Evolutionary conservation across 1,140 invertebrate species (phyloP), one percentile per base, ranked within the genome.

Genomic region (Drosophila obscura): DNA sequence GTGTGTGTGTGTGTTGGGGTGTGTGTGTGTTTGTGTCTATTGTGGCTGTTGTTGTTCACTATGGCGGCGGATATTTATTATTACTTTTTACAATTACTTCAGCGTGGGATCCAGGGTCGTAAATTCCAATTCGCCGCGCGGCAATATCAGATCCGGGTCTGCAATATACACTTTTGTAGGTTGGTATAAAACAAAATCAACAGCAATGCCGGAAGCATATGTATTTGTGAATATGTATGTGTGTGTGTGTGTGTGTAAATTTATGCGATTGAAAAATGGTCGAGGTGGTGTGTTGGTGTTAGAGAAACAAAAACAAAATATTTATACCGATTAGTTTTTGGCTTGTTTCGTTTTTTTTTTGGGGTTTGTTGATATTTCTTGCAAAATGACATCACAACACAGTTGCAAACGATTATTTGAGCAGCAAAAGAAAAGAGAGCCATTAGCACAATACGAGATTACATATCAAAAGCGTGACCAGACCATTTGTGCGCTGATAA

Each of bases 61-160:
- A 71, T 66, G 63, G 77, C 73, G 74, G 77, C 73, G 74, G 77
- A 71, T 85, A 75, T 76, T 77, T 76, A 76, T 88, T 80, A 80
- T 85, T 82, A 82, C 72, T 77, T 90, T 90, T 82, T 91, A 85
- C 82, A 88, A 81, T 91, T 91, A 91, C 78, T 91, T 91, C 60
- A 91, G 87, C 80, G 90, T 85, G 60, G 90, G 84, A 79, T 91
- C 91, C 82, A 91, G 78, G 56, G 91, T 92, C 80, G 91, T 92
- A 90, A 92, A 92, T 90, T 92, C 91, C 87, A 92, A 90, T 91
- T 92, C 91, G 78, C 91, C 91, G 65, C 91, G 91, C 66, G 91
- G 91, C 64, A 92, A 87, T 82, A 92, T 92, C 71, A 92, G 85
- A 89, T 92, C 91, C 63, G 91, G 91, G 91, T 92, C 91, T 92